Conservation (phyloP, 92 coral and sea anemone genomes). For the Bergia sp. region DNA sequence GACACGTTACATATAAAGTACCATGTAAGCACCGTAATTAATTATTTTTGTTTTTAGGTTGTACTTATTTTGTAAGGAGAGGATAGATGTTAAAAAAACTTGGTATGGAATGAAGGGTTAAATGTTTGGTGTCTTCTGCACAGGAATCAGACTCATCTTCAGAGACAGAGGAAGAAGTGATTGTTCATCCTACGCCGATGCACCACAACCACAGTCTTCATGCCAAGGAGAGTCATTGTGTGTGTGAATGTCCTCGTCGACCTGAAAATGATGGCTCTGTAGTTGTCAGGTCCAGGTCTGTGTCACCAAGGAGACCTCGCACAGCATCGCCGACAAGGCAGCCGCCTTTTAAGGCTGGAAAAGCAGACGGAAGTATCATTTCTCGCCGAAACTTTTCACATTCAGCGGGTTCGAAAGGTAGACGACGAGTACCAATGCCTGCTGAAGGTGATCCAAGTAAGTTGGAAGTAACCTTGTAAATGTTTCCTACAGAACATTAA, state of each 20-base stretch:
- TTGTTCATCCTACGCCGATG: conserved; percentile 61
- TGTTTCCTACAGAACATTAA: not conserved
- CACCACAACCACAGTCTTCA: conserved; percentile 57
- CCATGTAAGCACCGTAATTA: no score
- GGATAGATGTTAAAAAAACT: not conserved
- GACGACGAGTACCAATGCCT: conserved; percentile 65
- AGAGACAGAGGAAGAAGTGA: conserved; percentile 88
- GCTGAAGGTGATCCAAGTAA: conserved; percentile 96
- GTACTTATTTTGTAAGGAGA: no score
- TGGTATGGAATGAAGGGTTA: not conserved
- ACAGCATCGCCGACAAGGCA: conserved; percentile 71
- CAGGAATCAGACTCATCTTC: conserved; percentile 74
- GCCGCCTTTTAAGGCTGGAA: conserved; percentile 98
- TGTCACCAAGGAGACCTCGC: conserved; percentile 82
- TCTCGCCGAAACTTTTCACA: conserved; percentile 83
- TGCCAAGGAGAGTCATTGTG: conserved; percentile 77
- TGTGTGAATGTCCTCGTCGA: conserved; percentile 96
- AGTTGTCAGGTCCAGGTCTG: conserved; percentile 82
- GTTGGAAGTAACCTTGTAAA: conserved; percentile 19
- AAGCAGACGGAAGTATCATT: conserved; percentile 88
- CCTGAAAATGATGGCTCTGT: conserved; percentile 93
- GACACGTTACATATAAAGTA: no score
- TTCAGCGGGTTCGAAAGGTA: conserved; percentile 46
- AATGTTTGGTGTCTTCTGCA: not conserved
- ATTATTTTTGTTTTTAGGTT: no score